Conservation (phyloP, 2,888 invertebrate genomes). For the Boloria selene region DNA sequence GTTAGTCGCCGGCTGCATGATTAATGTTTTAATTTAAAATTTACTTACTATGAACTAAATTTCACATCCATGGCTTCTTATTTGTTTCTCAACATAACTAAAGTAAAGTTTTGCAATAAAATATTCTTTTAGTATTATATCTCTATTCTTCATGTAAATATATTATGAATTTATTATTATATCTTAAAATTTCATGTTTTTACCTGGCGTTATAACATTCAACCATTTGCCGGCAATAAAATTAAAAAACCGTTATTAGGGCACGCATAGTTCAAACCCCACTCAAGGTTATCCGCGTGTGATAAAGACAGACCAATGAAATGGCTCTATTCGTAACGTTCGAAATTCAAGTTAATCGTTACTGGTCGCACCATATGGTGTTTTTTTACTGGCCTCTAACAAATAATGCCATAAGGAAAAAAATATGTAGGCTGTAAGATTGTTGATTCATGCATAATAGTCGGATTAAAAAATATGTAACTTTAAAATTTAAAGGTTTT, state of each 20-base stretch:
- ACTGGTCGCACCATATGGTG: conserved; percentile 22
- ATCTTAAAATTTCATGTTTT: not conserved
- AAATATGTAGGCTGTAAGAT: not conserved
- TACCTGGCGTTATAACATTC: conserved; percentile 12
- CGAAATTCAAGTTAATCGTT: conserved; percentile 46
- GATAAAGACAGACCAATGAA: conserved; percentile 74
- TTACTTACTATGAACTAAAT: not conserved
- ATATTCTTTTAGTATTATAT: not conserved
- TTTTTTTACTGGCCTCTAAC: conserved; percentile 8
- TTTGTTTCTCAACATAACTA: not conserved
- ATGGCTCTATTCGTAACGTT: conserved; percentile 60
- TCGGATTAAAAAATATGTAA: not conserved
- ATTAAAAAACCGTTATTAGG: conserved; percentile 57
- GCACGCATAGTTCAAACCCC: conserved; percentile 56
- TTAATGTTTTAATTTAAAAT: not conserved
- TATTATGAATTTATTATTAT: not conserved
- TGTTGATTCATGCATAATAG: not conserved
- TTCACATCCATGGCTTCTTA: not conserved
- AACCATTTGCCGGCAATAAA: conserved; percentile 19
- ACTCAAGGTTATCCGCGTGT: conserved; percentile 65
- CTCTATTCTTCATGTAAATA: not conserved
- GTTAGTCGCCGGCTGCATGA: conserved; percentile 31
- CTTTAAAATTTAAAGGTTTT: too few relatives aligned
- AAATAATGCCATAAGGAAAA: not conserved
- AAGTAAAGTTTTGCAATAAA: not conserved